Base-by-base conservation (phyloP, 1,140 invertebrate species). In the Zaprionus gabonicus region DNA sequence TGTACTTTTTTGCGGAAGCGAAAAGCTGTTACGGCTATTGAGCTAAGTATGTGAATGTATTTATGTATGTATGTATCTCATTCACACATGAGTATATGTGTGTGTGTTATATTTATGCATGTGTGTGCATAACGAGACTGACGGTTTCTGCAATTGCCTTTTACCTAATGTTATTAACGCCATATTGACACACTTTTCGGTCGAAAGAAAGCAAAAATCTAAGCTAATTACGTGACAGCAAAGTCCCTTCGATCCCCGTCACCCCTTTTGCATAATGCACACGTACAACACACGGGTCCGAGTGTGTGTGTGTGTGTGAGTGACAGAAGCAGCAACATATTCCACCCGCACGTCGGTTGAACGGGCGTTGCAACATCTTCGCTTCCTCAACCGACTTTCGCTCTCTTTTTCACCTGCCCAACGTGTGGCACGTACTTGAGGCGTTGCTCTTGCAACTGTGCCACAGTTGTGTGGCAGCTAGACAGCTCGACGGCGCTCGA, bases 101-200 rank as follows among this genome's bases (percentile, higher is more conserved):
- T 60, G 10, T 60, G 4, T 25, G 12, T 28, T 38, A 56, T 31
- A n/a, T 13, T 20, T 41, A 15, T 66, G 23, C 55, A 13, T 56
- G 53, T 67, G 55, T 68, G 44, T 58, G 41, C 15, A 56, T 84
- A 77, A 84, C 83, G 81, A 71, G 71, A 71, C 66, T 71, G 76
- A 53, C 58, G 60, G 51, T 77, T 73, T 79, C 65, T 67, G 84
- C 83, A 87, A 87, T 80, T 78, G 75, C 85, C 82, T 87, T 88
- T 87, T 82, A 84, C 87, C 81, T 88, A 88, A 88, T 84, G 84
- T 84, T 88, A 90, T 88, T 88, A 88, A 88, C 81, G 84, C 81
- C 71, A 90, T 88, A 90, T 88, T 88, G 84, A 88, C 84, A 88
- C 72, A 88, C 81, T 83, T 88, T 90, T 75, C 53, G 60, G 67